Evolutionary conservation across 2,888 invertebrate genomes (phyloP).

Genomic region (Mythimna lalbum): DNA sequence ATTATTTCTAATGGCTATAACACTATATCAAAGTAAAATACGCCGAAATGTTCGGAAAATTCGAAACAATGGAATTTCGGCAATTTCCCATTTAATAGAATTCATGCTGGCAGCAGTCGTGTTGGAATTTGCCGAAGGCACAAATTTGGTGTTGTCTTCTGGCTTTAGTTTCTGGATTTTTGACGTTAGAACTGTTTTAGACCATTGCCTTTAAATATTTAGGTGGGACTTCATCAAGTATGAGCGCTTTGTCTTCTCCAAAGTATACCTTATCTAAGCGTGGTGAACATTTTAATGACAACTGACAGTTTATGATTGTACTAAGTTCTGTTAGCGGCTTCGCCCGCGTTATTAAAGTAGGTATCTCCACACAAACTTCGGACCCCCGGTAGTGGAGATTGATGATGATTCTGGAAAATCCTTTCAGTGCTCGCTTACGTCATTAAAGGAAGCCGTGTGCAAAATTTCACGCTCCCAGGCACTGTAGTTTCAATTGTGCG

Average conservation of each 20-base stretch:
- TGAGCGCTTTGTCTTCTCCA: too few relatives aligned
- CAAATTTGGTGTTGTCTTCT: conserved; percentile 52
- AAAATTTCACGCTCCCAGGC: too few relatives aligned
- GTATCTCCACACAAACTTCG: too few relatives aligned
- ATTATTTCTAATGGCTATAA: conserved; percentile 61
- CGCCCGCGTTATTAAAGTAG: too few relatives aligned
- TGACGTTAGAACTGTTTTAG: conserved; percentile 37
- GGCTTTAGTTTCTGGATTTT: conserved; percentile 45
- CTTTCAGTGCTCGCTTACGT: too few relatives aligned
- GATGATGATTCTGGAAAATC: too few relatives aligned
- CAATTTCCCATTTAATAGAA: conserved; percentile 67
- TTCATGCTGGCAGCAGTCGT: conserved; percentile 65
- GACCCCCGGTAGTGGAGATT: too few relatives aligned
- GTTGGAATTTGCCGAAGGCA: conserved; percentile 63
- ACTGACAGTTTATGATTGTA: too few relatives aligned
- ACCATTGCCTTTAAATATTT: conserved; percentile 21
- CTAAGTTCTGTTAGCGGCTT: too few relatives aligned
- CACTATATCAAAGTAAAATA: conserved; percentile 66
- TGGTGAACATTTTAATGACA: too few relatives aligned
- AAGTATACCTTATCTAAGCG: neutral
- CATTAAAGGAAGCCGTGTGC: too few relatives aligned
- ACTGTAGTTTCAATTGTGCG: too few relatives aligned
- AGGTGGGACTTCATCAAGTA: neutral
- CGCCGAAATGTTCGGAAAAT: conserved; percentile 58
- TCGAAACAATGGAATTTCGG: conserved; percentile 62